phyloP scores from a whole-genome alignment of 2,797 vertebrate species.

The Spondyliosoma cantharus region DNA sequence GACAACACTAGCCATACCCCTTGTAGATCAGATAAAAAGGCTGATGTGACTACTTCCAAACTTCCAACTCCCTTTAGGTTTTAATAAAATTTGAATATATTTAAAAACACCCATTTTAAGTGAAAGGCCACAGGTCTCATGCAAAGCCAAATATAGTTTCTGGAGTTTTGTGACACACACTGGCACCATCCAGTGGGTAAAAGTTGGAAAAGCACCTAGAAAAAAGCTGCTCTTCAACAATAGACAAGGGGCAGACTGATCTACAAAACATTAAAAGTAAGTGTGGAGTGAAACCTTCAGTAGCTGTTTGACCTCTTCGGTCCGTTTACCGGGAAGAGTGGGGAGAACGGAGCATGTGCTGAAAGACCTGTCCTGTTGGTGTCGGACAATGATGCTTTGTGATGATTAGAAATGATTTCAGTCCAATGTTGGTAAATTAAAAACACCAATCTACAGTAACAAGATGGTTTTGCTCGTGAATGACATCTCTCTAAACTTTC shows the following conservation, averaged over 20 bases:
- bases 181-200: constrained; percentile 68
- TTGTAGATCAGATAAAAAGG: constrained; percentile 56
- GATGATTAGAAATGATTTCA: constrained; percentile 51
- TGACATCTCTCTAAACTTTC: constrained; percentile 73
- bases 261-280: constrained; percentile 27
- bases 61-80: constrained; percentile 3
- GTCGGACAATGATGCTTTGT: constrained; percentile 50
- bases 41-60: constrained; percentile 28
- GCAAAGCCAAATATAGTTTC: constrained; percentile 48
- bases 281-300: constrained; percentile 53
- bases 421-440: constrained; percentile 64
- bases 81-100: constrained; percentile 48
- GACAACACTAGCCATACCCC: constrained; percentile 52
- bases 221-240: constrained; percentile 45
- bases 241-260: constrained; percentile 38
- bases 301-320: constrained; percentile 23
- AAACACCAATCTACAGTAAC: constrained; percentile 62
- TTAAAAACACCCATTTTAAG: constrained; percentile 63
- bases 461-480: constrained; percentile 68
- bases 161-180: constrained; percentile 51
- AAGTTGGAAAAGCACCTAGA: constrained; percentile 49
- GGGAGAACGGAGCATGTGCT: constrained; percentile 43
- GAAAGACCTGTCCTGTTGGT: constrained; percentile 55
- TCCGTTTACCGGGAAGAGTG: constrained; percentile 14
- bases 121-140: constrained; percentile 54